Percentiles rank a stretch among this genome's conserved stretches.
Conservation (phyloP, 2,888 invertebrate genomes). For the Conchocele bisecta region DNA sequence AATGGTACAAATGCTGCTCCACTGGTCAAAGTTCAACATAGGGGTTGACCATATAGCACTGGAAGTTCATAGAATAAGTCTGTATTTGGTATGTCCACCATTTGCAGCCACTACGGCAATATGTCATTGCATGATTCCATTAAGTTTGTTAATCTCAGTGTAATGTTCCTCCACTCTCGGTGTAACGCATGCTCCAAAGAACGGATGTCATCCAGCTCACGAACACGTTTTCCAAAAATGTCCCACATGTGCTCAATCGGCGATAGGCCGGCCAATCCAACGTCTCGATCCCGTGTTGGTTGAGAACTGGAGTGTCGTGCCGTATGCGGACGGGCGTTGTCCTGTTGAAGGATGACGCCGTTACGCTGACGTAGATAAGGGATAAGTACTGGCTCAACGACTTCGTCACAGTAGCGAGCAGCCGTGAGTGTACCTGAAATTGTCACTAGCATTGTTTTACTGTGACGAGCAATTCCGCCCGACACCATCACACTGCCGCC, state of each 20-base stretch:
- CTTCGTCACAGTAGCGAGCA: conserved; percentile 35
- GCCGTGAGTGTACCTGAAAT: conserved; percentile 34
- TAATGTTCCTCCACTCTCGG: background rate
- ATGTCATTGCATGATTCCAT: too few relatives aligned
- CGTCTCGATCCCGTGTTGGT: background rate
- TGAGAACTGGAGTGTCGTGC: background rate
- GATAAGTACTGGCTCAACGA: conserved; percentile 30
- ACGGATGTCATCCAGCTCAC: background rate
- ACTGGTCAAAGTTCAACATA: too few relatives aligned
- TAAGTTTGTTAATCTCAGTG: too few relatives aligned
- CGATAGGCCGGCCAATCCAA: too few relatives aligned
- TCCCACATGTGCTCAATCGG: background rate
- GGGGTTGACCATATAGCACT: too few relatives aligned
- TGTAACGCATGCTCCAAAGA: background rate
- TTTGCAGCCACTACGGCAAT: too few relatives aligned
- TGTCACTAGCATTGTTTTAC: conserved; percentile 14
- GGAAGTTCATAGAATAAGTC: too few relatives aligned
- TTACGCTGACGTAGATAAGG: background rate
- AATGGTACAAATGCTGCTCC: too few relatives aligned
- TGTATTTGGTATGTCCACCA: too few relatives aligned
- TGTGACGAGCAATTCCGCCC: conserved; percentile 22
- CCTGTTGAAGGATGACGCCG: background rate
- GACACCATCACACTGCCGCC: conserved; percentile 49
- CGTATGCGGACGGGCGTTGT: background rate
- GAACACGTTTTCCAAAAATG: background rate